These are phyloP conservation scores for Drosophila mettleri DNA, from an alignment of 2,888 invertebrate genomes.

Conservation along the genomic window DNA sequence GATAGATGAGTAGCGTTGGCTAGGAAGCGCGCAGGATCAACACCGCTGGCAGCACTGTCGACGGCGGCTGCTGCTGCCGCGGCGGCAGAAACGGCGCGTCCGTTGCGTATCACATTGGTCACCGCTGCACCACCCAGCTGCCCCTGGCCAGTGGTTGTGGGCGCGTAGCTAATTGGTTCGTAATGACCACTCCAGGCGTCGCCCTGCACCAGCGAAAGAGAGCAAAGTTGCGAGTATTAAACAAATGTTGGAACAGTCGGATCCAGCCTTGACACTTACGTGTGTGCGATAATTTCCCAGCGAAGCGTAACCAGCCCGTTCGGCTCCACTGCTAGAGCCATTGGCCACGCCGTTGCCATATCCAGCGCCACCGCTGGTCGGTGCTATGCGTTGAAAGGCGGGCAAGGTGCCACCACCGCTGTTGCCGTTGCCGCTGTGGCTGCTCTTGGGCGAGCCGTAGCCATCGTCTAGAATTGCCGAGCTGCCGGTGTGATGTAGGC, in stretches of 20 bases:
- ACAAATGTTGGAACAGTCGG: background rate
- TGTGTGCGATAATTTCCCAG: conserved; percentile 82
- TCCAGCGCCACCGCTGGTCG: conserved; percentile 58
- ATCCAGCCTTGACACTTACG: conserved; percentile 67
- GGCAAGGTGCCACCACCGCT: conserved; percentile 81
- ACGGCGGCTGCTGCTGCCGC: conserved; percentile 64
- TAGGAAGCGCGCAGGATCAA: conserved; percentile 61
- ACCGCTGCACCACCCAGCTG: conserved; percentile 65
- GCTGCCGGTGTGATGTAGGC: conserved; percentile 57
- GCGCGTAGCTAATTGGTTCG: conserved; percentile 82
- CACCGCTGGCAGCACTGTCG: conserved; percentile 33
- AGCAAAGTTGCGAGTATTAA: background rate
- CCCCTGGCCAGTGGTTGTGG: conserved; percentile 62
- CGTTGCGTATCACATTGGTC: conserved; percentile 83
- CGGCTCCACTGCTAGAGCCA: conserved; percentile 65
- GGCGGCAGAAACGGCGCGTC: conserved; percentile 64
- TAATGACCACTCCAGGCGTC: conserved; percentile 81
- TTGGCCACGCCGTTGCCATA: conserved; percentile 66
- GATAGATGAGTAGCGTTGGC: conserved; percentile 86
- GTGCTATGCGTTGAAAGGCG: conserved; percentile 82
- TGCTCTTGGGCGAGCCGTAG: conserved; percentile 82
- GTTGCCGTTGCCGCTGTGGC: conserved; percentile 73
- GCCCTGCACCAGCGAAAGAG: conserved; percentile 62
- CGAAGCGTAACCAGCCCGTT: conserved; percentile 77
- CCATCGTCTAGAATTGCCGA: conserved; percentile 76